Evolutionary conservation across 1,140 invertebrate species (phyloP), one percentile per base, ranked within the genome.

Genomic region (Bombus superbus): DNA sequence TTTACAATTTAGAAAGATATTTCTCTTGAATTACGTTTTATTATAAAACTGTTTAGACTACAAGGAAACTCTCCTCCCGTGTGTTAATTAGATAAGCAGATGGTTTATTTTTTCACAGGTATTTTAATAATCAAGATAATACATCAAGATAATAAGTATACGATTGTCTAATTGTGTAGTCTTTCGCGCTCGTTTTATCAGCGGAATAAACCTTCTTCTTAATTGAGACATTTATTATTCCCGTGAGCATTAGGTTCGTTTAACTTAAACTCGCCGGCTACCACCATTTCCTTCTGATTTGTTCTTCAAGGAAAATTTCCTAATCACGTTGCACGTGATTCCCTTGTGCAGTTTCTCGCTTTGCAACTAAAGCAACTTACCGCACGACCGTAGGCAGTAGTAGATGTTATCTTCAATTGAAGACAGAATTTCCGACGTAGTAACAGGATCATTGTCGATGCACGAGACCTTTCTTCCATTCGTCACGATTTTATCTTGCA

Each of bases 381-480:
- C 47, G 6, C 5, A 28, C 38, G 44, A 42, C 59, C 47, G 62
- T 79, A 68, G 57, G 40, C 53, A 47, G 62, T 18, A 42, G 81
- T 40, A 25, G 72, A 42, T 81, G 32, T 64, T 64, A 74, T 82
- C 81, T 42, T 59, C 69, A 57, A 57, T 76, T 38, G 42, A 62
- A 35, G 78, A 68, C 59, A 44, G 64, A 64, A 71, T 62, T 32
- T 47, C 47, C 28, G 28, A 57, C 35, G 28, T 38, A 38, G 47
- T 71, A 40, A 42, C 71, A 40, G 0, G 40, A 74, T 74, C 22
- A 25, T 59, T 18, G 74, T 75, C 10, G 35, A 32, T 74, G 25
- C 10, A 80, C 44, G 18, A 10, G 25, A 72, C 13, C 40, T 81
- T 53, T 38, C 35, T 69, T 57, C 9, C 44, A 35, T 71, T 44